These are phyloP conservation scores for Achlya flavicornis DNA, from an alignment of 2,888 invertebrate species.

Conservation along the genomic window DNA sequence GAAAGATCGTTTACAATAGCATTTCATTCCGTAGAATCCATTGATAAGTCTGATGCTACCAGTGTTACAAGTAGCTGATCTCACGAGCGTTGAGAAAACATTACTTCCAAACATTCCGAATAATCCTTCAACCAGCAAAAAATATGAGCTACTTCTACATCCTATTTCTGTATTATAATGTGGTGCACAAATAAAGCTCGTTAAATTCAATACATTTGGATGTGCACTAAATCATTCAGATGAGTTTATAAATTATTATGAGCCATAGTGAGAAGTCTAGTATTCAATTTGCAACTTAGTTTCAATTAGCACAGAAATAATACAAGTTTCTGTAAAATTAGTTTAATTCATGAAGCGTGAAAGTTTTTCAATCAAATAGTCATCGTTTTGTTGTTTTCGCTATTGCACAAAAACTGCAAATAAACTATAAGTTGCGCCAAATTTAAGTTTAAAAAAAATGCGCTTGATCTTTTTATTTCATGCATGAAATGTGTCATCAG, in stretches of 20 bases:
- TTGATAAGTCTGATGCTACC: constrained; percentile 82
- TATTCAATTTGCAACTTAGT: background rate
- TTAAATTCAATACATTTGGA: no score
- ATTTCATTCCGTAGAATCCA: constrained; percentile 81
- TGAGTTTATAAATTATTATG: background rate
- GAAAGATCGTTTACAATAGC: constrained; percentile 78
- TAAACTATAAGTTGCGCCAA: constrained; percentile 12
- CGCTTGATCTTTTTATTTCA: constrained; percentile 2
- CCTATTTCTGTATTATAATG: no score
- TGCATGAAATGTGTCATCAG: background rate
- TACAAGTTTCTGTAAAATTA: background rate
- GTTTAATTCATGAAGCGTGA: constrained; percentile 9
- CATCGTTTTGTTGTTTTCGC: constrained; percentile 6
- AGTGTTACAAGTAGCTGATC: constrained; percentile 78
- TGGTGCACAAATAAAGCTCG: no score
- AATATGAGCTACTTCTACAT: background rate
- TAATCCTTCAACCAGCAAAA: background rate
- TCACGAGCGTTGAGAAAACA: constrained; percentile 70
- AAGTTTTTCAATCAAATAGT: constrained; percentile 12
- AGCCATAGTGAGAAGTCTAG: background rate
- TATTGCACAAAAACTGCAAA: constrained; percentile 10
- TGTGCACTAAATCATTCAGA: background rate
- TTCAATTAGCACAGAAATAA: background rate
- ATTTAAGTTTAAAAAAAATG: constrained; percentile 11
- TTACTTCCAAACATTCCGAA: constrained; percentile 43